Evolutionary conservation across 2,888 invertebrate genomes (phyloP).

Genomic region (Eutolmus rufibarbis): DNA sequence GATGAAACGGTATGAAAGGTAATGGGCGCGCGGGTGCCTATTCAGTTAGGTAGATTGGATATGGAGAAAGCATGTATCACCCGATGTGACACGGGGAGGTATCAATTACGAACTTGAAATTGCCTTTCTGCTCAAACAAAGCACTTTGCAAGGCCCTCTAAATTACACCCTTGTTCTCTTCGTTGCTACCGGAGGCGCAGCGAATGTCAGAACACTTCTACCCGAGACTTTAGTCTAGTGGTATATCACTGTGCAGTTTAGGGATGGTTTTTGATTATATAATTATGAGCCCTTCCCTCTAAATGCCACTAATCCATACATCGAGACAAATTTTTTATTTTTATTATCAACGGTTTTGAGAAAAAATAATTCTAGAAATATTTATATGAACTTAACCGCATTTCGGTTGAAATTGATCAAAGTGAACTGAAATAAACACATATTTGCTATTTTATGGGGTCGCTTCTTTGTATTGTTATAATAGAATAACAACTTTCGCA

Average conservation of each 20-base stretch:
- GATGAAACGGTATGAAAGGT: neutral
- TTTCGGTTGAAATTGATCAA: no score
- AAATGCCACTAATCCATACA: neutral
- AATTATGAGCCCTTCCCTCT: neutral
- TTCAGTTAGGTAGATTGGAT: neutral
- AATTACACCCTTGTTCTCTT: conserved; percentile 3
- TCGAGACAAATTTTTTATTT: no score
- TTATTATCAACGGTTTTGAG: no score
- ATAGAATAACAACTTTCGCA: no score
- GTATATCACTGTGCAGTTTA: neutral
- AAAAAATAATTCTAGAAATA: no score
- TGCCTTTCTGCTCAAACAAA: conserved; percentile 14
- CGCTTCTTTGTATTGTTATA: no score
- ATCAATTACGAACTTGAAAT: conserved; percentile 29
- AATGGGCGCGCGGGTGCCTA: neutral
- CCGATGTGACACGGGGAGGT: neutral
- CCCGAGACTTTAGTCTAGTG: neutral
- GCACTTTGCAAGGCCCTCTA: neutral
- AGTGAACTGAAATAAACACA: no score
- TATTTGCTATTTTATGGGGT: no score
- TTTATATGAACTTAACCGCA: no score
- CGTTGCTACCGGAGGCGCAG: neutral
- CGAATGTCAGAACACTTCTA: neutral
- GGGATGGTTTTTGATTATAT: neutral
- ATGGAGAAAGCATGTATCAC: conserved; percentile 23